phyloP scores from a whole-genome alignment of 92 coral and sea anemone species.

The Metridium senile region DNA sequence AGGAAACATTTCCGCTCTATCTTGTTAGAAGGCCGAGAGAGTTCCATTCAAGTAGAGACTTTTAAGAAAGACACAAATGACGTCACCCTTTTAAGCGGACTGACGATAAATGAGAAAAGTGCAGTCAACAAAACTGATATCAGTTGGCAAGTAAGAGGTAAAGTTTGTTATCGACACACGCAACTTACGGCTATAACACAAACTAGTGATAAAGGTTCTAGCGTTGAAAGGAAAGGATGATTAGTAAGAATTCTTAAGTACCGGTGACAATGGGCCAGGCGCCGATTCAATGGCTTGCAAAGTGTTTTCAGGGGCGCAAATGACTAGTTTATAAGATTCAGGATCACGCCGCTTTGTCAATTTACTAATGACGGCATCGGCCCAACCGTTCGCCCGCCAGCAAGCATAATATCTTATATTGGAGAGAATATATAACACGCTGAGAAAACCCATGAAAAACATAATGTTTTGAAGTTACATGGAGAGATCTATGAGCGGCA shows the following conservation, averaged over 20 bases:
- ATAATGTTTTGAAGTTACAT: background rate
- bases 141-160: background rate
- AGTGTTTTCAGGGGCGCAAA: slow-evolving; percentile 4
- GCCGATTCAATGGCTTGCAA: background rate
- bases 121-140: background rate
- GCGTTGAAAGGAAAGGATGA: background rate
- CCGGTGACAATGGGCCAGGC: background rate
- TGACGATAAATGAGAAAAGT: background rate
- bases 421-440: background rate
- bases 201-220: background rate
- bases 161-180: background rate
- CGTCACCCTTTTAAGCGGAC: background rate
- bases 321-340: background rate
- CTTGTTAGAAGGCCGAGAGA: background rate
- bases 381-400: slow-evolving; percentile 8
- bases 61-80: background rate
- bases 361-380: background rate
- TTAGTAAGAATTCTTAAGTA: slow-evolving; percentile 4
- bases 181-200: background rate
- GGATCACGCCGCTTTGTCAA: background rate
- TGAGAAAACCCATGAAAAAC: slow-evolving; percentile 17
- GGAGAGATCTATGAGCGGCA: background rate
- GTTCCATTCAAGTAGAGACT: background rate
- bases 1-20: background rate
- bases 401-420: background rate